Conservation (phyloP, 64 coral and sea anemone genomes). For the Stichodactyla helianthus region DNA sequence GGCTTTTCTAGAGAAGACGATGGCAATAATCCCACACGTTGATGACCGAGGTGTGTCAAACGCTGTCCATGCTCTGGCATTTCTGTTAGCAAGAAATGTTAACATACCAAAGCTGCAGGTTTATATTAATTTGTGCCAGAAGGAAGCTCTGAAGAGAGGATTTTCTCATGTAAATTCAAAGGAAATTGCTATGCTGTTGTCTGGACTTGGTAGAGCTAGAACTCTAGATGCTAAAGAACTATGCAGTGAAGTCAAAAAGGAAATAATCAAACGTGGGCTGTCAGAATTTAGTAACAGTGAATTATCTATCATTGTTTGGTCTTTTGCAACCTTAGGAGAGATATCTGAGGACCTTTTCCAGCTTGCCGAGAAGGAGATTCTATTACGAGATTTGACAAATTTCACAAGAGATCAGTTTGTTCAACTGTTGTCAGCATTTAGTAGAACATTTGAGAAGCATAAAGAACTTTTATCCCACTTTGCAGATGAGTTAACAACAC, state of each 20-base stretch:
- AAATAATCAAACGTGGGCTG: slow-evolving; percentile 15
- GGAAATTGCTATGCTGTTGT: slow-evolving; percentile 18
- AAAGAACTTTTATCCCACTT: neutral
- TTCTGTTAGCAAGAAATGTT: slow-evolving; percentile 11
- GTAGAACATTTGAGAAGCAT: neutral
- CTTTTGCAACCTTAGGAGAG: slow-evolving; percentile 14
- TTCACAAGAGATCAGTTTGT: slow-evolving; percentile 31
- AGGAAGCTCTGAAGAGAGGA: neutral
- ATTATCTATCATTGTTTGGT: slow-evolving; percentile 14
- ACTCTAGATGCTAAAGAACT: neutral
- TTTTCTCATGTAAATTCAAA: neutral
- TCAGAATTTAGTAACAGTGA: slow-evolving; percentile 10
- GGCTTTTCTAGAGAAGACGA: neutral
- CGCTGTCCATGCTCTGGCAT: slow-evolving; percentile 12
- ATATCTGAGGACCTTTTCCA: slow-evolving; percentile 9
- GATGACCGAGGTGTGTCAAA: slow-evolving; percentile 11
- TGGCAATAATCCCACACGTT: neutral
- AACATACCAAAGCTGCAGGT: neutral
- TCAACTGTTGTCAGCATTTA: slow-evolving; percentile 20
- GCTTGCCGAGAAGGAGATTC: slow-evolving; percentile 17
- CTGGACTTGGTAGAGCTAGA: slow-evolving; percentile 27
- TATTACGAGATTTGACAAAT: neutral
- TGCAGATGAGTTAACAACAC: slow-evolving; percentile 9
- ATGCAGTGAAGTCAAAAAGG: neutral
- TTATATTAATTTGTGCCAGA: neutral